Evolutionary conservation across 64 coral and sea anemone species (phyloP).

Genomic region (Montipora capricornis): DNA sequence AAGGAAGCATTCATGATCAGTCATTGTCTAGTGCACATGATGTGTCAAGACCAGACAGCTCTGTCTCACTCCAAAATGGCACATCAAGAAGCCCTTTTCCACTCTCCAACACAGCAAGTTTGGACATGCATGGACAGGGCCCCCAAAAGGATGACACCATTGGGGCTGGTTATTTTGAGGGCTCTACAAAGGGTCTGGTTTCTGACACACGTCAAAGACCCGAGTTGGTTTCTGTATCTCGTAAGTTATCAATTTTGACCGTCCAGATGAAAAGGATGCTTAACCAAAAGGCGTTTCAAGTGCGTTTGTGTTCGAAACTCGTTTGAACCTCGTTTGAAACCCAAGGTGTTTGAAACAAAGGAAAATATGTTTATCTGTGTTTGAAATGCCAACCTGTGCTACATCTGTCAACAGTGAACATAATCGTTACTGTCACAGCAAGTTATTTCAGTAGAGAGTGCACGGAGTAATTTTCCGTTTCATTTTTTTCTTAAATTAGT

Average conservation of each 20-base stretch:
- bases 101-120: neutral
- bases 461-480: too few species aligned
- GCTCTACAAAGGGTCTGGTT: neutral
- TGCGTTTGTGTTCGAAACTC: too few species aligned
- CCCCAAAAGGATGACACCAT: neutral
- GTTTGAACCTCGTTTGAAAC: too few species aligned
- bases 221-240: conserved; percentile 1
- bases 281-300: too few species aligned
- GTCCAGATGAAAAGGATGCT: neutral
- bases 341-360: too few species aligned
- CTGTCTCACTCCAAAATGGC: conserved; percentile 16
- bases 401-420: too few species aligned
- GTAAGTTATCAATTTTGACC: neutral
- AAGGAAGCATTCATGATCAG: neutral
- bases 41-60: conserved; percentile 16
- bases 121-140: neutral
- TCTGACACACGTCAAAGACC: conserved; percentile 2
- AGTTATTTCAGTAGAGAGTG: too few species aligned
- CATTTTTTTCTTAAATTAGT: too few species aligned
- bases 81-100: neutral
- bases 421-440: too few species aligned
- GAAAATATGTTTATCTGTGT: too few species aligned
- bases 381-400: too few species aligned
- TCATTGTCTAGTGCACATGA: neutral
- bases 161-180: neutral